phyloP scores from a whole-genome alignment of 2,888 invertebrate genomes.

The Tetragnatha montana region DNA sequence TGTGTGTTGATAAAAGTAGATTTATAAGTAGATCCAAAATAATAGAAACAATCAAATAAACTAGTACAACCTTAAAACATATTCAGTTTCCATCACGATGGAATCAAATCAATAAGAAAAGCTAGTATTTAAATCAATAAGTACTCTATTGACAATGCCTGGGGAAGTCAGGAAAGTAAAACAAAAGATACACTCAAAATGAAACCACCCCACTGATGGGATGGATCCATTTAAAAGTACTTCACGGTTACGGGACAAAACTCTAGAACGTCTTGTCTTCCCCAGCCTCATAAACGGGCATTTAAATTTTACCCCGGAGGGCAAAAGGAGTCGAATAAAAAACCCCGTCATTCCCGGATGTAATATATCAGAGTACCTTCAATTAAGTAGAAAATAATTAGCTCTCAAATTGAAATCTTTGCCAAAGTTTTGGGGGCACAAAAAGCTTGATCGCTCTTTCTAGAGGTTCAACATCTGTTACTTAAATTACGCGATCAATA shows the following conservation, averaged over 20 bases:
- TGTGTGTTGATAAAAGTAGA: too few relatives aligned
- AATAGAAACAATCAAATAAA: too few relatives aligned
- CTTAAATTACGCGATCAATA: constrained; percentile 60
- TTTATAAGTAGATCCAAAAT: too few relatives aligned
- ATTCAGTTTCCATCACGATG: too few relatives aligned
- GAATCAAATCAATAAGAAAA: too few relatives aligned
- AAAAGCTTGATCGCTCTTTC: constrained; percentile 49
- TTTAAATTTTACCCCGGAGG: constrained; percentile 30
- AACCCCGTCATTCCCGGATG: not conserved
- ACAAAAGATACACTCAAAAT: not conserved
- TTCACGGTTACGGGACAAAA: not conserved
- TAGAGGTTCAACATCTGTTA: constrained; percentile 49
- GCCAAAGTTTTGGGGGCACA: constrained; percentile 38
- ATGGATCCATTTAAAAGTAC: not conserved
- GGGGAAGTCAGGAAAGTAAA: not conserved
- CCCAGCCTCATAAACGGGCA: constrained; percentile 12
- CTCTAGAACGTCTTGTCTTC: not conserved
- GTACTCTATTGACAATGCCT: not conserved
- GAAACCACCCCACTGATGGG: not conserved
- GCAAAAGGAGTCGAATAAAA: not conserved
- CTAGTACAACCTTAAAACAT: too few relatives aligned
- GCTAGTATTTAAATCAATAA: too few relatives aligned
- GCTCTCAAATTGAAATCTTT: constrained; percentile 57
- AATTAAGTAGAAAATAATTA: constrained; percentile 62
- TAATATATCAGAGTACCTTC: constrained; percentile 46